phyloP scores from a whole-genome alignment of 64 coral and sea anemone genomes.

The Stylophora pistillata region DNA sequence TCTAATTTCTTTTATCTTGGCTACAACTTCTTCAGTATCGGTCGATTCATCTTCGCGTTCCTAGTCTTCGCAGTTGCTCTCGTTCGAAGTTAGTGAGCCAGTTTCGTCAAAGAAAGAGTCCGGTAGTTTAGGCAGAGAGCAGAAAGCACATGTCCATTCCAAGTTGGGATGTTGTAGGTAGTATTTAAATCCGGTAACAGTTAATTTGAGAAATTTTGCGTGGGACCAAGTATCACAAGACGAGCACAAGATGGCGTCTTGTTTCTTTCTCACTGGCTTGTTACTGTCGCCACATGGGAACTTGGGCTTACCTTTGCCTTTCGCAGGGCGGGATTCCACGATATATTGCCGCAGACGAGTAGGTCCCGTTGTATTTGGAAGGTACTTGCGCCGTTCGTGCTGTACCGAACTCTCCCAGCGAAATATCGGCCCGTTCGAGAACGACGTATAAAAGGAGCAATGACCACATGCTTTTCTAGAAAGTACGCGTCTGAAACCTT shows the following conservation, averaged over 20 bases:
- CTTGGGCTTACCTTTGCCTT: slow-evolving; percentile 22
- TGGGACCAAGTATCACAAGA: slow-evolving; percentile 35
- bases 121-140: slow-evolving; percentile 39
- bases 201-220: slow-evolving; percentile 36
- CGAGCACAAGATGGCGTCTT: slow-evolving; percentile 46
- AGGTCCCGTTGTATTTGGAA: slow-evolving; percentile 39
- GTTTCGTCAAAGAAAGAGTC: slow-evolving; percentile 30
- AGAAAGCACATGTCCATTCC: slow-evolving; percentile 43
- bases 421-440: slow-evolving; percentile 48
- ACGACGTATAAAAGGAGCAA: too few species aligned
- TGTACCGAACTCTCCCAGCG: slow-evolving; percentile 42
- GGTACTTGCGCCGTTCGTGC: slow-evolving; percentile 26
- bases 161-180: slow-evolving; percentile 15
- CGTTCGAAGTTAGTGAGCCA: too few species aligned
- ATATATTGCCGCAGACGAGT: slow-evolving; percentile 20
- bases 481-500: too few species aligned
- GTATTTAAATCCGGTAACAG: slow-evolving; percentile 1
- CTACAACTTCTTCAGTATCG: too few species aligned
- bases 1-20: too few species aligned
- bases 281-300: slow-evolving; percentile 38
- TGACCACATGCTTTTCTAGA: too few species aligned
- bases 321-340: slow-evolving; percentile 27
- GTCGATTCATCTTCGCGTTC: too few species aligned
- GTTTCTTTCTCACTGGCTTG: slow-evolving; percentile 32
- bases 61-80: too few species aligned